Conservation (phyloP, 2,113 vertebrate species). For the Phyllostomus hastatus region DNA sequence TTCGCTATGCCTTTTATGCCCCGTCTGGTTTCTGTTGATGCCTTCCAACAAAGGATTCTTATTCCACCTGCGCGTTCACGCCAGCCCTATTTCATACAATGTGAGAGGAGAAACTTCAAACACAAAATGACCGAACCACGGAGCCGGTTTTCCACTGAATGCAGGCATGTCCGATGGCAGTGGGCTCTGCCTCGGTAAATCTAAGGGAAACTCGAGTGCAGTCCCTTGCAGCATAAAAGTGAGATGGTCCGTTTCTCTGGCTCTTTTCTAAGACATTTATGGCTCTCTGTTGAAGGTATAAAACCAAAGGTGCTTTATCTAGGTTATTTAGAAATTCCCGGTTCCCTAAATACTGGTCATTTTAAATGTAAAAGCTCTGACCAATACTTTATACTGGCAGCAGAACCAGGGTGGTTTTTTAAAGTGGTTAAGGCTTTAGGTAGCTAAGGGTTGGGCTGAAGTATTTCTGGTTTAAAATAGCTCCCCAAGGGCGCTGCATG, state of each 20-base stretch:
- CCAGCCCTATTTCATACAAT: background rate
- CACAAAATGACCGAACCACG: background rate
- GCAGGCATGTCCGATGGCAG: background rate
- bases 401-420: background rate
- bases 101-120: conserved; percentile 7
- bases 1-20: background rate
- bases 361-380: conserved; percentile 19
- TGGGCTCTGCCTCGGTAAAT: background rate
- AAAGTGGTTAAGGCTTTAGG: background rate
- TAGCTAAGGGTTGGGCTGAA: background rate
- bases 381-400: background rate
- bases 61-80: background rate
- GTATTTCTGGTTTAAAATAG: conserved; percentile 44
- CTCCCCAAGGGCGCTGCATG: background rate
- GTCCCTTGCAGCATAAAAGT: background rate
- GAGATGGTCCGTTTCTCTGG: background rate
- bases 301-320: background rate
- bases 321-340: background rate
- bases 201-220: background rate
- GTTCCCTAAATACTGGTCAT: background rate
- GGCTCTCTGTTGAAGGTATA: background rate
- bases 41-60: background rate
- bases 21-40: background rate
- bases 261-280: background rate
- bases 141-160: background rate